Base-by-base conservation (phyloP, 1,140 invertebrate genomes). In the Antheraea pernyi region DNA sequence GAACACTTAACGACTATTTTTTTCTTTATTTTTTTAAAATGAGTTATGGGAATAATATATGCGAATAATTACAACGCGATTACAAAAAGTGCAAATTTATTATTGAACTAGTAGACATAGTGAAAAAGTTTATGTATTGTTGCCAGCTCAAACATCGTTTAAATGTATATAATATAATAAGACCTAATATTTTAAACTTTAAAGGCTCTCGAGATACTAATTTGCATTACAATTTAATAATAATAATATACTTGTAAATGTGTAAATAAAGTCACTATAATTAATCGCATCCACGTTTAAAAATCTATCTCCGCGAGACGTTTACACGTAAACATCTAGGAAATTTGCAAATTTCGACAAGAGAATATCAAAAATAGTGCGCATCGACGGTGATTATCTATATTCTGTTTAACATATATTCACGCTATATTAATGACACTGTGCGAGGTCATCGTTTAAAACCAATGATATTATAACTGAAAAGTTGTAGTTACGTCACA, bases 361-460 rank as follows among this genome's bases (percentile, higher is more conserved):
- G 89, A 91, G 86, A 83, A 89, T 91, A 91, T 91, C 89, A 91
- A 91, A 91, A 91, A 91, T 91, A 91, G 89, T 89, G 89, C 87
- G 86, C 82, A 89, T 86, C 80, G 84, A 89, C 84, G 81, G 83
- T 78, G 82, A 77, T 83, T 79, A 74, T 73, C 83, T 86, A 91
- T 82, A 83, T 86, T 89, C 85, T 87, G 86, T 78, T 83, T 88
- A 88, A 87, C 85, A 85, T 84, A 16, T 87, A 82, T 61, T 88
- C 83, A 16, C 11, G 11, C 46, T 88, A 86, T 78, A 84, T 80
- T 83, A 84, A 85, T 79, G 83, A 88, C 86, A 65, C 68, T 74
- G 73, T 76, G 74, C 84, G 84, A 84, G 80, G 81, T 89, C 86
- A 85, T 4, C 22, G 4, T 30, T 30, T 30, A 4, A 30, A 30